Evolutionary conservation across 2,888 invertebrate genomes (phyloP), one percentile per base, ranked within the genome.

Genomic region (Andrena marginata): DNA sequence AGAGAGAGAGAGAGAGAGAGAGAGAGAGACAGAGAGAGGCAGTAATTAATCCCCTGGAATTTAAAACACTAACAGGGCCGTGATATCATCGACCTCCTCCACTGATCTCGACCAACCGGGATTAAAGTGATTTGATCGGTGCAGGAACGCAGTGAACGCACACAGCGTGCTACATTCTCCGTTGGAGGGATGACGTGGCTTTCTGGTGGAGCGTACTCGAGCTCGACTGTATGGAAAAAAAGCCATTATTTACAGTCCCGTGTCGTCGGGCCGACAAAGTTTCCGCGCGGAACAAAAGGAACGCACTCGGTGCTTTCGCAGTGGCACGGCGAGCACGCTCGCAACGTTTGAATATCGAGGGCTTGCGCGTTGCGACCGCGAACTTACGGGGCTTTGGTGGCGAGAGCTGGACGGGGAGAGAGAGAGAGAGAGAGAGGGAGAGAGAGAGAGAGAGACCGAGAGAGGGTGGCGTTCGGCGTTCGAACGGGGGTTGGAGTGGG

Each of bases 301-400:
- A 75, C 74, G 63, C 62, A 23, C 49, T 67, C 42, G 69, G 49
- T 51, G 73, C n/a, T 56, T 42, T 35, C 59, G 26, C 68, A 23
- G 49, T 35, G 76, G 33, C 59, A 33, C 59, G 49, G 10, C 33
- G 48, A n/a, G 6, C 49, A 73, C 76, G 65, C 67, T 69, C 64
- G 59, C 67, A 51, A 75, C 63, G 73, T 89, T 90, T 89, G 88
- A 90, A 90, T 88, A 85, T 86, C 84, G 86, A 85, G 87, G 84
- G 87, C 84, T 87, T 89, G 90, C 89, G 90, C 90, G 81, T 77
- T 88, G 73, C 80, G 79, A 64, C 80, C 82, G 49, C 69, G 60
- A 77, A 79, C 70, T 80, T 71, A 60, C 65, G 35, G 67, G 74
- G 77, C 72, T 72, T 73, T 72, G 60, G 33, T 13, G 49, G 42